A percentile compares a stretch with the other conserved stretches of the same genome.
Conservation (phyloP, 2,797 vertebrate genomes). For the Enteromius mattozi region DNA sequence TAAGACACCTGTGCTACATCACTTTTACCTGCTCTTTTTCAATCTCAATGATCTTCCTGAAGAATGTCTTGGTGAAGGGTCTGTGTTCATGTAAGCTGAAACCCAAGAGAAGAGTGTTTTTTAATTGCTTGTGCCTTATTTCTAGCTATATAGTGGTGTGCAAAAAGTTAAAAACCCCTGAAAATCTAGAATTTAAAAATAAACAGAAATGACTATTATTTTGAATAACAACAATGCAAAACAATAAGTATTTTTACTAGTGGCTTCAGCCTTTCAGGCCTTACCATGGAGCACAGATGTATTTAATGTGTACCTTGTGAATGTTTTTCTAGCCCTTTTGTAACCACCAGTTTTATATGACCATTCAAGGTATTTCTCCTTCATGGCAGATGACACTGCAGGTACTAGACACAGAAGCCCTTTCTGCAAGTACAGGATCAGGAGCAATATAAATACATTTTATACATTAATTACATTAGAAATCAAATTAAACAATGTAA, state of each 20-base stretch:
- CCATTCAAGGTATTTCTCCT: constrained; percentile 91
- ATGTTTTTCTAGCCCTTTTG: constrained; percentile 87
- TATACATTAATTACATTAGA: neutral
- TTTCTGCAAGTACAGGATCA: constrained; percentile 74
- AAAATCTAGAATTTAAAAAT: neutral
- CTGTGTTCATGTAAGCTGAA: constrained; percentile 88
- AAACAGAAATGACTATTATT: neutral
- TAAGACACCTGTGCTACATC: neutral
- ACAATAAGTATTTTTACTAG: neutral
- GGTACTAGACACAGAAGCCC: constrained; percentile 77
- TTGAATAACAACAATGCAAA: neutral
- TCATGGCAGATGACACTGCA: constrained; percentile 82
- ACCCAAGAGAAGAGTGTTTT: neutral
- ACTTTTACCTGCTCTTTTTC: constrained; percentile 91
- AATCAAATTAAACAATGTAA: neutral
- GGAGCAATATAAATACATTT: neutral
- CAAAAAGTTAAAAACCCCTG: neutral
- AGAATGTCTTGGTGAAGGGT: constrained; percentile 88
- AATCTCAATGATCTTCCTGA: constrained; percentile 90
- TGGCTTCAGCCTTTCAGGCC: too few relatives aligned
- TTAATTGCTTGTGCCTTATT: neutral
- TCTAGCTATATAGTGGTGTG: neutral
- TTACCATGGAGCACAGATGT: neutral
- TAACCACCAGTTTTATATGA: constrained; percentile 85
- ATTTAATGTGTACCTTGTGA: constrained; percentile 77